Percentiles rank a stretch among this genome's conserved stretches.
Evolutionary conservation across 1,140 invertebrate species (phyloP).

Genomic region (Microplitis demolitor): DNA sequence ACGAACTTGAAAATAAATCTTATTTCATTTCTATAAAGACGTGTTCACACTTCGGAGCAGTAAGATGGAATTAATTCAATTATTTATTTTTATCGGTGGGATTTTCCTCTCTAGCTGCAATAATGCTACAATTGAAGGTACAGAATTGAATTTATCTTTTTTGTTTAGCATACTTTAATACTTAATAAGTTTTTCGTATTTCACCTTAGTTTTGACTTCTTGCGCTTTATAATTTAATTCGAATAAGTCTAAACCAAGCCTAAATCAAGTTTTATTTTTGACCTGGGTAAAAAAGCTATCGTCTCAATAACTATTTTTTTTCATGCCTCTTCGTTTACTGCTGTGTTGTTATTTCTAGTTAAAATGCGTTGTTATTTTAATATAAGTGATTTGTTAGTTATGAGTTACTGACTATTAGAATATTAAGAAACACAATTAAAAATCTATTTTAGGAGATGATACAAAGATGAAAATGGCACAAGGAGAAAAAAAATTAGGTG

Average conservation of each 20-base stretch:
- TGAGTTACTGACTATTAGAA: too few species aligned
- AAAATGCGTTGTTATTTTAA: too few species aligned
- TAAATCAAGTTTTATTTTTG: too few species aligned
- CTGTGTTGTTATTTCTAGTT: too few species aligned
- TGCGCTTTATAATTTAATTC: too few species aligned
- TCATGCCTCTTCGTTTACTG: too few species aligned
- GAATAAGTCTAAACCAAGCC: too few species aligned
- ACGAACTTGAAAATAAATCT: constrained; percentile 6
- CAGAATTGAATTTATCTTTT: constrained; percentile 10
- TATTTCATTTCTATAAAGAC: background rate
- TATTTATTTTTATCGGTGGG: constrained; percentile 17
- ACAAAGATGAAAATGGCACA: constrained; percentile 47
- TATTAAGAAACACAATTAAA: background rate
- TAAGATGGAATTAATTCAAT: constrained; percentile 28
- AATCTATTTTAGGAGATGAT: constrained; percentile 33
- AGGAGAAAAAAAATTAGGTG: constrained; percentile 71
- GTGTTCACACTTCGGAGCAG: background rate
- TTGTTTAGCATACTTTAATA: background rate
- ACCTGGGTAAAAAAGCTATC: too few species aligned
- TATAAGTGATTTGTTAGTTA: too few species aligned
- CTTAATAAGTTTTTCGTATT: too few species aligned
- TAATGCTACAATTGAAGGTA: constrained; percentile 8
- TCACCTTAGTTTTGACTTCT: too few species aligned
- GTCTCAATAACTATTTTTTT: too few species aligned
- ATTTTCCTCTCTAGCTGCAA: constrained; percentile 17